Conservation (phyloP, 2,888 invertebrate genomes). For the Mythimna ferrago region DNA sequence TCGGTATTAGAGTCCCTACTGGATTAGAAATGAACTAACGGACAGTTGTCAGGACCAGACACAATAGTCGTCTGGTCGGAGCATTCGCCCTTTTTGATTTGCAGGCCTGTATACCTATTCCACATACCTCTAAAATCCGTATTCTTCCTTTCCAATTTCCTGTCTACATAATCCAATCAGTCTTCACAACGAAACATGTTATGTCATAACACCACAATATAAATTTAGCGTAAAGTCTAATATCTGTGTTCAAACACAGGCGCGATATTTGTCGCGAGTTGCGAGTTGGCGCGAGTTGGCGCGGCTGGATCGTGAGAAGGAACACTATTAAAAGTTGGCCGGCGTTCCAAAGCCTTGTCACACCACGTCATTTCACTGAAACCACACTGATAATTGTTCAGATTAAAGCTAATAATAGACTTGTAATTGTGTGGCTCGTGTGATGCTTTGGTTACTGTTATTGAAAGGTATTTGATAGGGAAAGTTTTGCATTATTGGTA, state of each 20-base stretch:
- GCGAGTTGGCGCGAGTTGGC: slow-evolving; percentile 1
- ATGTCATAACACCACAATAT: slow-evolving; percentile 13
- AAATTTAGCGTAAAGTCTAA: slow-evolving; percentile 37
- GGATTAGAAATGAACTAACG: no score
- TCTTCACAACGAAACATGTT: slow-evolving; percentile 5
- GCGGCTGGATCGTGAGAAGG: slow-evolving; percentile 12
- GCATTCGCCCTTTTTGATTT: no score
- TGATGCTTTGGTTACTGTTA: not conserved
- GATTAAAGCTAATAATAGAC: slow-evolving; percentile 38
- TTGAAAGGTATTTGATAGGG: slow-evolving; percentile 11
- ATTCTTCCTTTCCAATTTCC: slow-evolving; percentile 4
- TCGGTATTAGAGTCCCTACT: no score
- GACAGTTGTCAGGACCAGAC: no score
- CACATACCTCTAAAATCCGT: not conserved
- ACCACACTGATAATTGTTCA: slow-evolving; percentile 30
- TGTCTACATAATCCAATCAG: not conserved
- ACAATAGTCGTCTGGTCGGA: no score
- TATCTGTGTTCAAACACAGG: slow-evolving; percentile 31
- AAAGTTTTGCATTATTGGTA: slow-evolving; percentile 1
- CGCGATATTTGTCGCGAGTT: slow-evolving; percentile 27
- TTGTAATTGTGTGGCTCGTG: slow-evolving; percentile 21
- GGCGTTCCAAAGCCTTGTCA: slow-evolving; percentile 27
- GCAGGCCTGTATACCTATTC: no score
- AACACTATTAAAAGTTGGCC: slow-evolving; percentile 60
- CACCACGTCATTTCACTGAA: slow-evolving; percentile 29